Percentiles rank a stretch among this genome's conserved stretches.
phyloP scores from a whole-genome alignment of 2,888 invertebrate species.

The Anticlea derivata region DNA sequence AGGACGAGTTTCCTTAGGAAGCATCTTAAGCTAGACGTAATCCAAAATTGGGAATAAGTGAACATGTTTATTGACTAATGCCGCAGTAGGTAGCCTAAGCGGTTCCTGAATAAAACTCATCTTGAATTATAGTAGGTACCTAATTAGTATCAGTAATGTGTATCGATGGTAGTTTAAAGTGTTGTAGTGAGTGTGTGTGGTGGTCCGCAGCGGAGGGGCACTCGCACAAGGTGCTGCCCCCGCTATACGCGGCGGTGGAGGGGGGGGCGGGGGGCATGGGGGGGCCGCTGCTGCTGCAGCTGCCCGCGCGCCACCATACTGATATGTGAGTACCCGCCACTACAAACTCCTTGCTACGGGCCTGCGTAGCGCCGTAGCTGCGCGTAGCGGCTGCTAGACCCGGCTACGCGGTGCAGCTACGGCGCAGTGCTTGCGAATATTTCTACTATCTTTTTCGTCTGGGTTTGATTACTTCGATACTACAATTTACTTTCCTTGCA shows the following conservation, averaged over 20 bases:
- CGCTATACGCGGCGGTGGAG: conserved; percentile 77
- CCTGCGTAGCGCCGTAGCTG: conserved; percentile 22
- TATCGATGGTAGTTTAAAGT: conserved; percentile 6
- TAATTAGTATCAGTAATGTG: neutral
- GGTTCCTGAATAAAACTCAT: conserved; percentile 8
- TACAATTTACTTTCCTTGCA: too few species aligned
- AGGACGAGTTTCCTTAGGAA: conserved; percentile 2
- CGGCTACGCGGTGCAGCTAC: conserved; percentile 22
- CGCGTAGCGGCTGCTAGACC: conserved; percentile 11
- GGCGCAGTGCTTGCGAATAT: conserved; percentile 3
- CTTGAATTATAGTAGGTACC: neutral
- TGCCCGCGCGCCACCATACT: conserved; percentile 55
- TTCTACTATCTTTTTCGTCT: neutral
- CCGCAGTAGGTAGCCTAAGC: neutral
- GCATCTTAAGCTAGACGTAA: neutral
- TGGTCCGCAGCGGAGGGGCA: conserved; percentile 71
- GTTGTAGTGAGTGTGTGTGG: conserved; percentile 48
- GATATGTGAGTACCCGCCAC: conserved; percentile 61
- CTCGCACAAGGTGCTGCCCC: conserved; percentile 75
- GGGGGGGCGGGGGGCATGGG: conserved; percentile 39
- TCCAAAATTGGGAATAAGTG: too few species aligned
- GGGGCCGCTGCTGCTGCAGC: conserved; percentile 49
- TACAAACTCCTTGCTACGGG: neutral
- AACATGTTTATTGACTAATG: too few species aligned
- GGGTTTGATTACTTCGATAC: too few species aligned